Evolutionary conservation across 2,888 invertebrate genomes (phyloP).

Genomic region (Chymomyza caudatula): DNA sequence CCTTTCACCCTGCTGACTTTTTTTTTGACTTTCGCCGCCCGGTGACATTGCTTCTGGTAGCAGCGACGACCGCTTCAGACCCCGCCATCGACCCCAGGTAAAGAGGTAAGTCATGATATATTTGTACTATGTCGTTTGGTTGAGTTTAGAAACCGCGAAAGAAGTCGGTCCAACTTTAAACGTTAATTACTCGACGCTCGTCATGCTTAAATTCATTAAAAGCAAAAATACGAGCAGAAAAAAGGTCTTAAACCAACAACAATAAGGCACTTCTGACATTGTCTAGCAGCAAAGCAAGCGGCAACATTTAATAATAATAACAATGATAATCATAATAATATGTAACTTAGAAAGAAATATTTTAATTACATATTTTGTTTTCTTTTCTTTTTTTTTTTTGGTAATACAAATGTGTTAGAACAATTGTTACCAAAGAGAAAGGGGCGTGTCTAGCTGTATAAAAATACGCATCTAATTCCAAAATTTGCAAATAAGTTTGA

Average conservation of each 20-base stretch:
- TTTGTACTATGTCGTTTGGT: background rate
- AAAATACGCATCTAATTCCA: no score
- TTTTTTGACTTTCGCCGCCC: background rate
- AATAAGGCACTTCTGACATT: background rate
- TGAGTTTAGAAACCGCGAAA: background rate
- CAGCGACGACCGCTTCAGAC: background rate
- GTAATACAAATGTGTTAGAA: background rate
- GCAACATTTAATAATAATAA: background rate
- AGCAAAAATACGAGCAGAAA: background rate
- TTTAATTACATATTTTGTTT: background rate
- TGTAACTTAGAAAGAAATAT: background rate
- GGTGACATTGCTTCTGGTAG: background rate
- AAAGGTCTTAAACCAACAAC: background rate
- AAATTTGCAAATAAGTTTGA: no score
- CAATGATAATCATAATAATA: background rate
- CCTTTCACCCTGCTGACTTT: background rate
- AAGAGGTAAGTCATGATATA: background rate
- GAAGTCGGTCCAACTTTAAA: background rate
- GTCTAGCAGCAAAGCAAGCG: background rate
- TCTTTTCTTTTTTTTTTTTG: background rate
- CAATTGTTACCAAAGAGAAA: background rate
- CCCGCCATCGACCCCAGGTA: background rate
- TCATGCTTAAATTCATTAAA: background rate
- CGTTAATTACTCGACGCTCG: background rate
- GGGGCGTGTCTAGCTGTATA: background rate